A percentile compares a stretch with the other conserved stretches of the same genome.
Evolutionary conservation across 2,888 invertebrate genomes (phyloP).

Genomic region (Ametastegia equiseti): DNA sequence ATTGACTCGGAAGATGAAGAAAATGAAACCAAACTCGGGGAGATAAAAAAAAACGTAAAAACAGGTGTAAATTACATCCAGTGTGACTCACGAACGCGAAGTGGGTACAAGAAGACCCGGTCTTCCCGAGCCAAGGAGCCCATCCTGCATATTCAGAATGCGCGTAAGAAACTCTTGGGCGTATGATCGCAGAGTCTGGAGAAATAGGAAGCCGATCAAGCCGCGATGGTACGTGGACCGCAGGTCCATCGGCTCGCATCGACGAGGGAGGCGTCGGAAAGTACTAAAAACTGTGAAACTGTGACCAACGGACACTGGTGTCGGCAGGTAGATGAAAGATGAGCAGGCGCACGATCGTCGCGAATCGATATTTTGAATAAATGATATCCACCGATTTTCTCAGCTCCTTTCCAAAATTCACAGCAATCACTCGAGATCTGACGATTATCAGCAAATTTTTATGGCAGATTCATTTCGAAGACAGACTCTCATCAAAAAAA

Average conservation of each 20-base stretch:
- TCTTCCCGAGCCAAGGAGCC: too few relatives aligned
- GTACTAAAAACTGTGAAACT: slow-evolving; percentile 5
- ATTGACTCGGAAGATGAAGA: too few relatives aligned
- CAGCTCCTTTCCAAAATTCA: too few relatives aligned
- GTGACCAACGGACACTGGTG: neutral
- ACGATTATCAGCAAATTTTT: too few relatives aligned
- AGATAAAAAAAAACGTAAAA: too few relatives aligned
- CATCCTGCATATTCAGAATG: slow-evolving; percentile 51
- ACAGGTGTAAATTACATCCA: too few relatives aligned
- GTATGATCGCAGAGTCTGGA: slow-evolving; percentile 6
- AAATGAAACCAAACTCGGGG: too few relatives aligned
- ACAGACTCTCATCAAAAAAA: too few relatives aligned
- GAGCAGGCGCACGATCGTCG: neutral
- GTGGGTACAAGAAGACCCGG: too few relatives aligned
- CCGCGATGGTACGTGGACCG: slow-evolving; percentile 50
- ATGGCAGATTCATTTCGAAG: too few relatives aligned
- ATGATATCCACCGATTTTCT: too few relatives aligned
- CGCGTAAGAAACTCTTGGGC: slow-evolving; percentile 50
- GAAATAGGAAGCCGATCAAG: slow-evolving; percentile 54
- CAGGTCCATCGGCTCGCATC: slow-evolving; percentile 16
- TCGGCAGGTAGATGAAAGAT: neutral
- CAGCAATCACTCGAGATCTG: too few relatives aligned
- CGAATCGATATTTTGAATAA: neutral
- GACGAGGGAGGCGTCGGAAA: slow-evolving; percentile 8
- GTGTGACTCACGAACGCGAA: neutral